A percentile compares a stretch with the other conserved stretches of the same genome.
These are phyloP conservation scores for Eristalis arbustorum DNA, from an alignment of 2,888 invertebrate genomes.

Conservation along the genomic window DNA sequence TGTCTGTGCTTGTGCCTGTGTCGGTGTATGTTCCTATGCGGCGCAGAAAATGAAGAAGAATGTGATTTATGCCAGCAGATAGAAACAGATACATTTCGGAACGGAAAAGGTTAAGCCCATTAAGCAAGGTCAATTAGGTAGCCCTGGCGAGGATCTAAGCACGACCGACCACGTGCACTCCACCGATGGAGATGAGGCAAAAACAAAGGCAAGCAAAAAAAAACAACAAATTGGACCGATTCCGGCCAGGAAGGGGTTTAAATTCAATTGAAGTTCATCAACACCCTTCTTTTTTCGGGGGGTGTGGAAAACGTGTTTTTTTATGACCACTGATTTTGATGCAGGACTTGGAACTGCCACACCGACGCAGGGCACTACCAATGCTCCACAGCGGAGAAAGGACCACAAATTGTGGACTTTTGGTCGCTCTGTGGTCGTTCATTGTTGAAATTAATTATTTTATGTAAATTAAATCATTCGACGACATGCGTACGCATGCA, in stretches of 20 bases:
- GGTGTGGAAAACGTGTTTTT: background rate
- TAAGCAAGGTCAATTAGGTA: constrained; percentile 52
- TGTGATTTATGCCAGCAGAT: constrained; percentile 35
- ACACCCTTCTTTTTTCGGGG: constrained; percentile 11
- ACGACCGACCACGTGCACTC: constrained; percentile 22
- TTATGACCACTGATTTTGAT: constrained; percentile 36
- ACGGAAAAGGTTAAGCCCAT: constrained; percentile 30
- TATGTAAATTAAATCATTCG: constrained; percentile 63
- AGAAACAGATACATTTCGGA: background rate
- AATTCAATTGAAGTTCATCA: constrained; percentile 65
- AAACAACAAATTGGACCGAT: background rate
- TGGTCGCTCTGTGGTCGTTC: constrained; percentile 16
- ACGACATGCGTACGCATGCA: constrained; percentile 8
- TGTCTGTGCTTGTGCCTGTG: background rate
- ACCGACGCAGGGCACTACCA: background rate
- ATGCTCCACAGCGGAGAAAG: background rate
- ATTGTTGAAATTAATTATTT: constrained; percentile 59
- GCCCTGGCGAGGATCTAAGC: constrained; percentile 29
- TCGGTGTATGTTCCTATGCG: background rate
- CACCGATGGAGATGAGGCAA: constrained; percentile 1
- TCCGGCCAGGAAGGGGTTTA: background rate
- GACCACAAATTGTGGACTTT: constrained; percentile 38
- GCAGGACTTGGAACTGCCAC: constrained; percentile 6
- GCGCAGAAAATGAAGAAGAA: background rate
- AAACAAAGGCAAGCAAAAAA: background rate